Evolutionary conservation across 2,888 invertebrate genomes (phyloP).

Genomic region (Cybosia mesomella): DNA sequence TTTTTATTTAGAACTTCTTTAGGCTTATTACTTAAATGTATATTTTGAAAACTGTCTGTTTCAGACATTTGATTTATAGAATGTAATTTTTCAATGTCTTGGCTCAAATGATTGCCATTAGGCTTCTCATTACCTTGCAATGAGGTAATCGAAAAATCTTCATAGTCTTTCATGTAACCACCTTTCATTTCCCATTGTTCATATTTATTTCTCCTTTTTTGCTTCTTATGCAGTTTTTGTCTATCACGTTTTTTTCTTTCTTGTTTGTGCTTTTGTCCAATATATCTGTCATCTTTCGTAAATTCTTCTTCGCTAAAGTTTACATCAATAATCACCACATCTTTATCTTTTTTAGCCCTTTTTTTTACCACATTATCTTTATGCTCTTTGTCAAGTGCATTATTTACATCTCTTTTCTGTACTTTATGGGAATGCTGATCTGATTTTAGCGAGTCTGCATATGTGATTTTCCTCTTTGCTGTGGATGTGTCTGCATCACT

Average conservation of each 20-base stretch:
- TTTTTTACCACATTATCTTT: conserved; percentile 73
- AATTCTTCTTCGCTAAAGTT: conserved; percentile 72
- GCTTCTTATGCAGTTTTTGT: conserved; percentile 74
- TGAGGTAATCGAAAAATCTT: conserved; percentile 67
- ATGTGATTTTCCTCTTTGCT: conserved; percentile 64
- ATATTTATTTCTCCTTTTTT: conserved; percentile 78
- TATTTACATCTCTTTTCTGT: conserved; percentile 51
- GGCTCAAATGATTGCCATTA: conserved; percentile 54
- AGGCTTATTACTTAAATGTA: conserved; percentile 36
- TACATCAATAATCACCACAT: conserved; percentile 49
- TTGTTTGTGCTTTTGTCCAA: conserved; percentile 65
- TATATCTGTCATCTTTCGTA: conserved; percentile 77
- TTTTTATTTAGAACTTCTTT: conserved; percentile 24
- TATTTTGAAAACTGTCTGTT: conserved; percentile 41
- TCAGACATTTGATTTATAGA: conserved; percentile 58
- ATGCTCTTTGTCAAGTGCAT: conserved; percentile 73
- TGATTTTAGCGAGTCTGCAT: conserved; percentile 76
- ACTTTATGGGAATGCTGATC: conserved; percentile 46
- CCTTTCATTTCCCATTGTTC: conserved; percentile 83
- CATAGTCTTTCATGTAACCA: conserved; percentile 76
- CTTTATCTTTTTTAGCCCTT: conserved; percentile 51
- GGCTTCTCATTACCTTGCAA: conserved; percentile 64
- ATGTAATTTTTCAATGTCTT: conserved; percentile 53
- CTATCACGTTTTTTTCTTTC: conserved; percentile 75
- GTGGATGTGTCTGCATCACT: conserved; percentile 29